These are phyloP conservation scores for Dicerorhinus sumatrensis DNA, from an alignment of 2,113 vertebrate genomes.

Conservation along the genomic window DNA sequence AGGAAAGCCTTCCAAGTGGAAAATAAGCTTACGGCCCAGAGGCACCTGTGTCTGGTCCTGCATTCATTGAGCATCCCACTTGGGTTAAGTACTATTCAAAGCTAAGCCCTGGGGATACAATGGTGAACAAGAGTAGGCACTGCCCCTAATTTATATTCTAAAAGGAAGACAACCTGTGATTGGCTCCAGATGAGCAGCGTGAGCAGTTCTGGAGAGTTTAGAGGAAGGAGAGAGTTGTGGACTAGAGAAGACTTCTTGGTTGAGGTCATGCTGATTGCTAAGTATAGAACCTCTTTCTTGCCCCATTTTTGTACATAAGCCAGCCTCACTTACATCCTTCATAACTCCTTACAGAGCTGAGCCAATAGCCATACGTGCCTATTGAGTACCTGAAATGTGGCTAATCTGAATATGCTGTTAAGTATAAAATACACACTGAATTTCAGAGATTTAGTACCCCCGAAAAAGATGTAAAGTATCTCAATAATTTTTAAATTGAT, in stretches of 20 bases:
- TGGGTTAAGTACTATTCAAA: not conserved
- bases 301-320: not conserved
- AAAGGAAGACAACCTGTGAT: not conserved
- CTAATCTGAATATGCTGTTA: not conserved
- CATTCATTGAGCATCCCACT: not conserved
- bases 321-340: not conserved
- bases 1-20: constrained; percentile 1
- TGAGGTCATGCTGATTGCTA: not conserved
- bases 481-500: not conserved
- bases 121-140: not conserved
- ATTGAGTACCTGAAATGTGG: not conserved
- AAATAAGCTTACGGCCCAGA: not conserved
- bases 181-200: not conserved
- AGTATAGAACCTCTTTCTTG: not conserved
- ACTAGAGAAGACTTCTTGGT: not conserved
- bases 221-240: not conserved
- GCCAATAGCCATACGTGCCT: not conserved
- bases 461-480: not conserved
- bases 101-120: not conserved
- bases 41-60: not conserved
- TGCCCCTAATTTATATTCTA: not conserved
- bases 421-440: not conserved
- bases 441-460: not conserved
- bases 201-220: not conserved
- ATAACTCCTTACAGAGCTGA: not conserved